These are phyloP conservation scores for Trichosurus vulpecula DNA, from an alignment of 2,797 vertebrate genomes.

Conservation along the genomic window DNA sequence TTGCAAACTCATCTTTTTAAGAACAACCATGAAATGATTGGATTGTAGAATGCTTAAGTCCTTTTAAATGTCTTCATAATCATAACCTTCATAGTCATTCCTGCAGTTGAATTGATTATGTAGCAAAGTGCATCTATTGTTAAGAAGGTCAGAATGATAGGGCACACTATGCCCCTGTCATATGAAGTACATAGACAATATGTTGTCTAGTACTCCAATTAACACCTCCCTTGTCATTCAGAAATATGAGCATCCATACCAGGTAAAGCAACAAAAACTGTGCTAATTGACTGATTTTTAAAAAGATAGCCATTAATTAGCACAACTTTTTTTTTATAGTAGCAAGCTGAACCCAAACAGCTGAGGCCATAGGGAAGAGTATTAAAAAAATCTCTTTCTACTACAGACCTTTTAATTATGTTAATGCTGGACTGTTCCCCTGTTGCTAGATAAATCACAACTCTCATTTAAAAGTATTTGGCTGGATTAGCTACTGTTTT, in stretches of 20 bases:
- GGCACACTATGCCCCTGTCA: not conserved
- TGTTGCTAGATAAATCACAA: conserved; percentile 82
- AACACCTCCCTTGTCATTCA: not conserved
- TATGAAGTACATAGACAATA: not conserved
- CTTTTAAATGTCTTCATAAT: conserved; percentile 4
- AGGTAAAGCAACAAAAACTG: conserved; percentile 68
- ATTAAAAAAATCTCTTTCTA: conserved; percentile 69
- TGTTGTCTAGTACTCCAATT: conserved; percentile 1
- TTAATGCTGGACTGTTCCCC: conserved; percentile 74
- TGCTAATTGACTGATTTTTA: conserved; percentile 79
- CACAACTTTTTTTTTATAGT: conserved; percentile 77
- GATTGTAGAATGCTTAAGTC: not conserved
- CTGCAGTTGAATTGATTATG: conserved; percentile 26
- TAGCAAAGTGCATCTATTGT: not conserved
- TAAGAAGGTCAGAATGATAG: not conserved
- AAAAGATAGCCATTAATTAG: conserved; percentile 79
- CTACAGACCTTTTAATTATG: conserved; percentile 82
- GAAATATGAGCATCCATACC: conserved; percentile 34
- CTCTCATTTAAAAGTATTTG: conserved; percentile 82
- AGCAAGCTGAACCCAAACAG: conserved; percentile 74
- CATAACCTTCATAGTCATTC: not conserved
- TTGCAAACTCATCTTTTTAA: conserved; percentile 18
- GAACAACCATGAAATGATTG: conserved; percentile 1
- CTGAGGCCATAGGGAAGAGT: conserved; percentile 59
- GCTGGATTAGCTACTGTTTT: conserved; percentile 82